These are phyloP conservation scores for Dipodomys spectabilis DNA, from an alignment of 2,113 vertebrate genomes.

Conservation along the genomic window DNA sequence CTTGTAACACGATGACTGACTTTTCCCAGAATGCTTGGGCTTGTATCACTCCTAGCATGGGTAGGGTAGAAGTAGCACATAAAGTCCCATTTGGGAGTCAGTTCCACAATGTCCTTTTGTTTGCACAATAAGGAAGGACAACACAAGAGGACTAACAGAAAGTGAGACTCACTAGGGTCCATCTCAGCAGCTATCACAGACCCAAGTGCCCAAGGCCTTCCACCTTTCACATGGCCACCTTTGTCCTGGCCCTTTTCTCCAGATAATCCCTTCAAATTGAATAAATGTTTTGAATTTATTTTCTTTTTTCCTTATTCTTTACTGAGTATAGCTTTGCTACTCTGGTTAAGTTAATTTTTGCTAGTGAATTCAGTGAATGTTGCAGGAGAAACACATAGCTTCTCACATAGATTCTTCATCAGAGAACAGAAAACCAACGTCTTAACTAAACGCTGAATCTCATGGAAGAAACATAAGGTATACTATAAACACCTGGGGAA, in stretches of 20 bases:
- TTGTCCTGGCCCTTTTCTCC: not conserved
- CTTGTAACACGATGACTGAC: not conserved
- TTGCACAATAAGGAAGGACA: not conserved
- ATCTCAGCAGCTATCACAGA: not conserved
- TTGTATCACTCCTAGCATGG: not conserved
- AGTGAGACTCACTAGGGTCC: not conserved
- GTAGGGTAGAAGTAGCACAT: not conserved
- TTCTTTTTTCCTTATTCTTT: conserved; percentile 7
- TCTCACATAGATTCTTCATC: not conserved
- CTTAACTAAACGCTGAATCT: not conserved
- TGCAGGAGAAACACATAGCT: not conserved
- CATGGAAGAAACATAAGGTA: not conserved
- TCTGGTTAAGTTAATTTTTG: not conserved
- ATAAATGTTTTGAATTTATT: not conserved
- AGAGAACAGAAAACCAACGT: not conserved
- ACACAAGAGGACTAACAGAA: not conserved
- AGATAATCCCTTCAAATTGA: not conserved
- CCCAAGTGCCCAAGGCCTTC: not conserved
- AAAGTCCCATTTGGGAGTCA: not conserved
- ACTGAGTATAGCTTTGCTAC: not conserved
- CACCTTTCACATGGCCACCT: no score
- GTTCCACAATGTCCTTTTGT: not conserved
- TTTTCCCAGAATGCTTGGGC: not conserved
- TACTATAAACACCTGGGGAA: not conserved
- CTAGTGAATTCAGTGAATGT: not conserved